phyloP scores from a whole-genome alignment of 2,797 vertebrate genomes.

The Pygocentrus nattereri region DNA sequence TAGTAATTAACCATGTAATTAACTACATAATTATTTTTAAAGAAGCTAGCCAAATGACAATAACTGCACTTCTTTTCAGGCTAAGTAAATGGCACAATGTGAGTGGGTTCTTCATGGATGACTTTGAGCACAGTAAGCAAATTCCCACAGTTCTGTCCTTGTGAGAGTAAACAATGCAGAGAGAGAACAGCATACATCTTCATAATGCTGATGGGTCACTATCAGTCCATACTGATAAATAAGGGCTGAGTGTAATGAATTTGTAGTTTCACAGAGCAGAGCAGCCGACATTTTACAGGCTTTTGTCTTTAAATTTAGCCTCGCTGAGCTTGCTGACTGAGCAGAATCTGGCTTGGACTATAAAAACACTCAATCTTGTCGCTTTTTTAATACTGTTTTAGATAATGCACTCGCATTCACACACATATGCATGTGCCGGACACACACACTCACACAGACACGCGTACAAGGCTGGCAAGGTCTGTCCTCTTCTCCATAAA shows the following conservation, averaged over 20 bases:
- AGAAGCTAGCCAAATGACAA: too few species aligned
- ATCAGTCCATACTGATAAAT: conserved; percentile 39
- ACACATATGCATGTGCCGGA: not conserved
- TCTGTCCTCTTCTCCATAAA: conserved; percentile 34
- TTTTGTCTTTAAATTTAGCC: conserved; percentile 46
- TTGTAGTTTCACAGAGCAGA: conserved; percentile 7
- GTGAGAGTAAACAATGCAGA: conserved; percentile 13
- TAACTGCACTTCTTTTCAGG: not conserved
- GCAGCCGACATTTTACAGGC: conserved; percentile 38
- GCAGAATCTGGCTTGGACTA: conserved; percentile 24
- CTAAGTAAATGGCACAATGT: not conserved
- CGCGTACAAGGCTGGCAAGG: not conserved
- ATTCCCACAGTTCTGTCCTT: conserved; percentile 1
- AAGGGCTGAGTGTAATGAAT: conserved; percentile 23
- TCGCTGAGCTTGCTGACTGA: conserved; percentile 42
- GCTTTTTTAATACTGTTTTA: conserved; percentile 36
- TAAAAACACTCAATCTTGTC: conserved; percentile 17
- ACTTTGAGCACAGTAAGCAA: not conserved
- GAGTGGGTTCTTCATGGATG: not conserved
- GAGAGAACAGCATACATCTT: conserved; percentile 12
- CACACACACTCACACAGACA: not conserved
- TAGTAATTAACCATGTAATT: not conserved
- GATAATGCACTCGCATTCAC: conserved; percentile 8
- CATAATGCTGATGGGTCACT: conserved; percentile 29
- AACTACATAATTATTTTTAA: not conserved